phyloP scores from a whole-genome alignment of 2,888 invertebrate genomes.

The Agrotis clavis region DNA sequence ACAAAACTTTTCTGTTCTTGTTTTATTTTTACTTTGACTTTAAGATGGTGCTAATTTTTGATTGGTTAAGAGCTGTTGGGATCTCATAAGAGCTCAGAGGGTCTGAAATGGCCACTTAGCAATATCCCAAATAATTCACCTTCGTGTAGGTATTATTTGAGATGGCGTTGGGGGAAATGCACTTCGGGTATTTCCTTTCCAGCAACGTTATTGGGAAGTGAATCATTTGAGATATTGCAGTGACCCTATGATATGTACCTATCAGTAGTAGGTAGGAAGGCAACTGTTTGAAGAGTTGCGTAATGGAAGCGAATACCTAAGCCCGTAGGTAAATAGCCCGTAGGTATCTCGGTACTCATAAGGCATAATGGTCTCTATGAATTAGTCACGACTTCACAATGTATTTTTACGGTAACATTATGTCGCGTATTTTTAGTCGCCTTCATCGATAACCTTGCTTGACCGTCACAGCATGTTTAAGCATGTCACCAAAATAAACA shows the following conservation, averaged over 20 bases:
- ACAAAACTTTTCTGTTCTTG: background rate
- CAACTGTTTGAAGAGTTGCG: background rate
- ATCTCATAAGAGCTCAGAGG: too few relatives aligned
- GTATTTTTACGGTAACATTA: background rate
- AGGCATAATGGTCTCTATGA: too few relatives aligned
- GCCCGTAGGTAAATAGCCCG: too few relatives aligned
- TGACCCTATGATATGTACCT: too few relatives aligned
- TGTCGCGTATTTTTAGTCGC: background rate
- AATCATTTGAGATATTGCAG: too few relatives aligned
- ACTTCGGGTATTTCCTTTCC: too few relatives aligned
- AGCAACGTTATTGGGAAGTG: too few relatives aligned
- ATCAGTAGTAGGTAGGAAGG: background rate
- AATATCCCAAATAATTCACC: too few relatives aligned
- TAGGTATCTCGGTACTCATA: background rate
- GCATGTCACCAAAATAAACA: constrained; percentile 31
- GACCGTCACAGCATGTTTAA: background rate
- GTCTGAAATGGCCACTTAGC: too few relatives aligned
- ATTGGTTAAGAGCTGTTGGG: background rate
- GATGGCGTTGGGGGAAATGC: too few relatives aligned
- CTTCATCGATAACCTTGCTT: constrained; percentile 13
- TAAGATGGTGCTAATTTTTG: too few relatives aligned
- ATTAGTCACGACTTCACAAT: background rate
- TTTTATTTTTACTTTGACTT: background rate
- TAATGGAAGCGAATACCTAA: background rate
- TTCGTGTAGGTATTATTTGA: too few relatives aligned